Evolutionary conservation across 2,888 invertebrate species (phyloP).

Genomic region (Arrhopalites spinosus): DNA sequence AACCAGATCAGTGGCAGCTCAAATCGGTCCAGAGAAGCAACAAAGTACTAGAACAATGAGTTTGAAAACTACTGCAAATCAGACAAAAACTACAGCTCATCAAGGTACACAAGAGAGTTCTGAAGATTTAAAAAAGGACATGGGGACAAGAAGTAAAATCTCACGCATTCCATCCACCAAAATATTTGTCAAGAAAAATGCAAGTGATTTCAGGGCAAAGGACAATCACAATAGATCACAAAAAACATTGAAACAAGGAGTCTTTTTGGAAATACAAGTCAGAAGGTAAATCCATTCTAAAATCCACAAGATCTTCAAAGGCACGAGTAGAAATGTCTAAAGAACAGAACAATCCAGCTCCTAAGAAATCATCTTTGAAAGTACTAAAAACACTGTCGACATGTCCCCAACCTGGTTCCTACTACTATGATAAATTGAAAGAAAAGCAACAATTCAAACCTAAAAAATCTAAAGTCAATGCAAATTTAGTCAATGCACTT

Average conservation of each 20-base stretch:
- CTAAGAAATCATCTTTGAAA: too few species aligned
- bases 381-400: too few species aligned
- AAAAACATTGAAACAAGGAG: background rate
- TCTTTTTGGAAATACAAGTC: background rate
- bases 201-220: background rate
- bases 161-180: background rate
- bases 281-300: background rate
- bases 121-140: background rate
- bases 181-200: background rate
- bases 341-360: too few species aligned
- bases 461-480: too few species aligned
- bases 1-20: background rate
- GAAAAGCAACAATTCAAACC: too few species aligned
- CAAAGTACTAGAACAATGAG: background rate
- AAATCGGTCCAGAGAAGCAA: background rate
- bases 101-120: background rate
- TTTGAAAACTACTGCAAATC: background rate
- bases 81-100: background rate
- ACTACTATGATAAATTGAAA: too few species aligned
- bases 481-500: too few species aligned
- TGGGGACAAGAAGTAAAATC: background rate
- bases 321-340: too few species aligned
- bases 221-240: background rate
- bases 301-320: too few species aligned
- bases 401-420: too few species aligned